Evolutionary conservation across 2,888 invertebrate species (phyloP), one percentile per base, ranked within the genome.

Genomic region (Helicoverpa assulta): DNA sequence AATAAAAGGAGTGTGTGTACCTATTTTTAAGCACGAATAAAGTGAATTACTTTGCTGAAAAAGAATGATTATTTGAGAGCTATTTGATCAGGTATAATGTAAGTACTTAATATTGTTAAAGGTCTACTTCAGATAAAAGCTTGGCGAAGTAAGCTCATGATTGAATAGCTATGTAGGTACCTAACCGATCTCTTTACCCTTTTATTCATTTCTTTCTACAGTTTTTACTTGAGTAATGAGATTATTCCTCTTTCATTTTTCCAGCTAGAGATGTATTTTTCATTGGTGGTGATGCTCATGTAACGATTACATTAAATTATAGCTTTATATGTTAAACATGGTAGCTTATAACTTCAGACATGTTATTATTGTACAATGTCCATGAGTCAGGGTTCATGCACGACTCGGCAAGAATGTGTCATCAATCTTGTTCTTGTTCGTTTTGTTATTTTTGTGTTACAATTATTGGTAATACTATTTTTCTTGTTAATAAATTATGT

Each of bases 61-160:
- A n/a, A n/a, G 5, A 47, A 47, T n/a, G 16, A 47, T 47, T 7
- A 47, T 5, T 47, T 43, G 43, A 16, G 43, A 43, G 43, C 4
- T 43, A n/a, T 47, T 47, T n/a, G n/a, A n/a, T 47, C 47, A 47
- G n/a, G 47, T 47, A n/a, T 47, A 47, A 47, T 47, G 47, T n/a
- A n/a, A 6, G 16, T 51, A 29, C 29, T 55, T 55, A n/a, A 54
- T 50, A 14, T 50, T 56, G 6, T 10, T 43, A 19, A n/a, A 47
- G 37, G 14, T 51, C 43, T 19, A 29, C 43, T 37, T 47, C 16
- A 12, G 21, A 33, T 68, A 16, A 37, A 68, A 68, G 21, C 53
- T 54, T 59, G 47, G 18, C 4, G 10, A 33, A 68, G 40, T 29
- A 56, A 63, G n/a, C 33, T 72, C 57, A 53, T n/a, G 21, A 29